phyloP scores from a whole-genome alignment of 1,140 invertebrate genomes.

The Popillia japonica region DNA sequence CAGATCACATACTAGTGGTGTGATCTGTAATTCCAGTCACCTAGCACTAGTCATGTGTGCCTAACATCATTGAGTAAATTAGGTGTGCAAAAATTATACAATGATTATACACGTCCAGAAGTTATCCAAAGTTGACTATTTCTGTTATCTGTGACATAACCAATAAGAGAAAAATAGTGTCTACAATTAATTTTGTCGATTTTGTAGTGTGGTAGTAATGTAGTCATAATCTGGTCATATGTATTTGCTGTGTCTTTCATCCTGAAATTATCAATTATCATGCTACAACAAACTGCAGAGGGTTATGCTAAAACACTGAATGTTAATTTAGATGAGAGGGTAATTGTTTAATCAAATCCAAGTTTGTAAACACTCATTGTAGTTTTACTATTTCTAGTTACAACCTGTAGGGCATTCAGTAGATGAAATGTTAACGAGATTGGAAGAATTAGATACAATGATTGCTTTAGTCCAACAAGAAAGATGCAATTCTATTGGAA shows the following conservation, averaged over 20 bases:
- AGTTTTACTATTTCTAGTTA: slow-evolving; percentile 55
- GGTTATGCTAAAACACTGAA: slow-evolving; percentile 48
- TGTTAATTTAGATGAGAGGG: slow-evolving; percentile 49
- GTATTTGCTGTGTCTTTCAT: background rate
- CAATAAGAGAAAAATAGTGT: no score
- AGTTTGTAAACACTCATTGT: slow-evolving; percentile 19
- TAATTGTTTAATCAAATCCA: slow-evolving; percentile 35
- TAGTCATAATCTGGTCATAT: no score
- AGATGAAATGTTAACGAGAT: slow-evolving; percentile 57
- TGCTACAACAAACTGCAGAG: slow-evolving; percentile 45
- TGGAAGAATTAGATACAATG: slow-evolving; percentile 61
- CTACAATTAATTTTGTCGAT: no score
- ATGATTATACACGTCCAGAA: no score
- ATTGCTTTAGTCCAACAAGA: slow-evolving; percentile 54
- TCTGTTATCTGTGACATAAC: no score
- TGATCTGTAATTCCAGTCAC: no score
- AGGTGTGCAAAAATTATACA: no score
- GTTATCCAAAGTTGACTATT: no score
- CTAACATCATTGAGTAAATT: no score
- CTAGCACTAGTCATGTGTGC: no score
- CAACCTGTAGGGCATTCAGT: slow-evolving; percentile 55
- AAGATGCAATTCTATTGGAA: slow-evolving; percentile 50
- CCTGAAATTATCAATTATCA: background rate
- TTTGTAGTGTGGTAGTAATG: no score
- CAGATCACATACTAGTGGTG: no score